Evolutionary conservation across 2,797 vertebrate species (phyloP).

Genomic region (Periophthalmus magnuspinnatus): DNA sequence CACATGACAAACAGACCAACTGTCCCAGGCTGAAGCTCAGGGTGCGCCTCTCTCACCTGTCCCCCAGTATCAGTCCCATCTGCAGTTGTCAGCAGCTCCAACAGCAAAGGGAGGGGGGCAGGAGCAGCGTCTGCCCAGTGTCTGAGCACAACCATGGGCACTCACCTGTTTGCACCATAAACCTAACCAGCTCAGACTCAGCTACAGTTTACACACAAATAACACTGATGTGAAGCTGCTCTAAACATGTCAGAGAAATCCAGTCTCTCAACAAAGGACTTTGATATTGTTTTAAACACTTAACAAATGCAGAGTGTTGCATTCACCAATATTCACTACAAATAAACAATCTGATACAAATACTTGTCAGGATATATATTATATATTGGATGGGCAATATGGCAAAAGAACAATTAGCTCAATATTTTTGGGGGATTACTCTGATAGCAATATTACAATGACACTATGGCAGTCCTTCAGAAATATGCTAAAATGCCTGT

Average conservation of each 20-base stretch:
- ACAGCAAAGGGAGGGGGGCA: conserved; percentile 48
- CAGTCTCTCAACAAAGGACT: not conserved
- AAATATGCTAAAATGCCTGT: no score
- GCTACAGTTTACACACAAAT: conserved; percentile 8
- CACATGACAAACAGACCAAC: conserved; percentile 41
- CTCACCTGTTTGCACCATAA: conserved; percentile 31
- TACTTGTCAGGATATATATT: no score
- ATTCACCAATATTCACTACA: no score
- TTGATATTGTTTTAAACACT: no score
- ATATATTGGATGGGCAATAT: no score
- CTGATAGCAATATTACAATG: no score
- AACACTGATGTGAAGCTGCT: not conserved
- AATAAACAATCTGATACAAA: no score
- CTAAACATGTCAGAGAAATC: not conserved
- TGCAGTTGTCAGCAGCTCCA: conserved; percentile 80
- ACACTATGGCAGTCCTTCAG: no score
- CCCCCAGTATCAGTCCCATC: conserved; percentile 77
- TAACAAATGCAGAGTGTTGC: not conserved
- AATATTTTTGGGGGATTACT: no score
- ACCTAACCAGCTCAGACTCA: conserved; percentile 6
- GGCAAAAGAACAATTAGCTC: no score
- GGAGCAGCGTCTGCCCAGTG: conserved; percentile 23
- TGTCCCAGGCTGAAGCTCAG: conserved; percentile 62
- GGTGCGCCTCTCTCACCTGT: conserved; percentile 69
- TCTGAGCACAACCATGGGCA: conserved; percentile 7